Evolutionary conservation across 2,113 vertebrate genomes (phyloP).

Genomic region (Hemiprocne comata): DNA sequence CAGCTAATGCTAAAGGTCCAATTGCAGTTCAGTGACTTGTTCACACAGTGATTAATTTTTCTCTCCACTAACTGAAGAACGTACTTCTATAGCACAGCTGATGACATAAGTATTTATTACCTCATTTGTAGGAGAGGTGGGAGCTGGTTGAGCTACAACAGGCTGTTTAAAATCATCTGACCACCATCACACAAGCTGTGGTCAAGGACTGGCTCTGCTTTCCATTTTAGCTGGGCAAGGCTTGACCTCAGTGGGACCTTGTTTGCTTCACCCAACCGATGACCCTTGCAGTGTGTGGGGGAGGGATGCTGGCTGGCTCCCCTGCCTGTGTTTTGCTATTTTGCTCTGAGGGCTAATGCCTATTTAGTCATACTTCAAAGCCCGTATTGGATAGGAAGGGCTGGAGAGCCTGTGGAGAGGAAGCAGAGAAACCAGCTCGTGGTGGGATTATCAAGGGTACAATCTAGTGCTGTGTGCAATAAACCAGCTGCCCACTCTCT

Average conservation of each 20-base stretch:
- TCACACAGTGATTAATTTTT: not conserved
- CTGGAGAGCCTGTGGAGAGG: not conserved
- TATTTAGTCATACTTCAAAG: not conserved
- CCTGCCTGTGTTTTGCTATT: not conserved
- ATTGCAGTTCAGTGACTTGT: not conserved
- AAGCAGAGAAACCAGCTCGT: not conserved
- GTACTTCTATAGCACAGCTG: not conserved
- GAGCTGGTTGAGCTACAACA: not conserved
- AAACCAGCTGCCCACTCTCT: not conserved
- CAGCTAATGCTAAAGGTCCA: not conserved
- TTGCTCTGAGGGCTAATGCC: not conserved
- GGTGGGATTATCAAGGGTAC: not conserved
- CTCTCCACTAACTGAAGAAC: not conserved
- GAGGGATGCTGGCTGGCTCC: not conserved
- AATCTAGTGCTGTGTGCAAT: rapidly evolving
- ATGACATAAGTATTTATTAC: not conserved
- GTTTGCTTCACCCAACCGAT: not conserved
- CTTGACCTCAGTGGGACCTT: not conserved
- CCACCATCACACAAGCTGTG: not conserved
- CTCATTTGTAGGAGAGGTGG: not conserved
- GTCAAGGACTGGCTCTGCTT: not conserved
- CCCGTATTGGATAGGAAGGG: rapidly evolving
- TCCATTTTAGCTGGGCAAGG: not conserved
- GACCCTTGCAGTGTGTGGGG: not conserved
- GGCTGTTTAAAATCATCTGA: not conserved